Evolutionary conservation across 2,797 vertebrate species (phyloP).

Genomic region (Naso thynnoides): DNA sequence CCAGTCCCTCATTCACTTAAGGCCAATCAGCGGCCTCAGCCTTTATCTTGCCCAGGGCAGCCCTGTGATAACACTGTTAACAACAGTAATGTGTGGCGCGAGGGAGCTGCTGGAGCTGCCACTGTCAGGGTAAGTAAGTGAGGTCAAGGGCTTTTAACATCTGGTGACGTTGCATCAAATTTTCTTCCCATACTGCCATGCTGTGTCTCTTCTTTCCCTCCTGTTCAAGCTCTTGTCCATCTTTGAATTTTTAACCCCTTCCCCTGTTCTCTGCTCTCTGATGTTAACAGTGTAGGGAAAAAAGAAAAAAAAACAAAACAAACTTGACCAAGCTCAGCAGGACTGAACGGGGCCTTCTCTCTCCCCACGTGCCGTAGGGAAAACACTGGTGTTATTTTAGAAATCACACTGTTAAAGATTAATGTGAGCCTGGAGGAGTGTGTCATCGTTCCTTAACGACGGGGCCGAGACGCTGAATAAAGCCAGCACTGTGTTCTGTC

Average conservation of each 20-base stretch:
- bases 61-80: constrained; percentile 84
- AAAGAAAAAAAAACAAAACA: constrained; percentile 9
- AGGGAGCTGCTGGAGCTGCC: constrained; percentile 75
- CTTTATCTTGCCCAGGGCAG: constrained; percentile 82
- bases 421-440: constrained; percentile 84
- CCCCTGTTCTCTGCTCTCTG: constrained; percentile 38
- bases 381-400: constrained; percentile 86
- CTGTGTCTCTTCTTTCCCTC: constrained; percentile 11
- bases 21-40: constrained; percentile 63
- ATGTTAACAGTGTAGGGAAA: constrained; percentile 51
- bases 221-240: constrained; percentile 17
- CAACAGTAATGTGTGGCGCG: constrained; percentile 78
- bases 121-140: constrained; percentile 73
- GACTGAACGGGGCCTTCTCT: constrained; percentile 67
- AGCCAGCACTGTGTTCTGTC: constrained; percentile 82
- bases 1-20: constrained; percentile 73
- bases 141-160: constrained; percentile 80
- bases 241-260: constrained; percentile 25
- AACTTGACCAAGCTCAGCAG: constrained; percentile 44
- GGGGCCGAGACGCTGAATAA: constrained; percentile 75
- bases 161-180: constrained; percentile 43
- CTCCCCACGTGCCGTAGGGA: constrained; percentile 65
- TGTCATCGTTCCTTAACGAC: constrained; percentile 86
- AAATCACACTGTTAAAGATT: constrained; percentile 86
- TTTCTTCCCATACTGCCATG: neutral